Evolutionary conservation across 2,113 vertebrate genomes (phyloP).

Genomic region (Lophochroa leadbeateri): DNA sequence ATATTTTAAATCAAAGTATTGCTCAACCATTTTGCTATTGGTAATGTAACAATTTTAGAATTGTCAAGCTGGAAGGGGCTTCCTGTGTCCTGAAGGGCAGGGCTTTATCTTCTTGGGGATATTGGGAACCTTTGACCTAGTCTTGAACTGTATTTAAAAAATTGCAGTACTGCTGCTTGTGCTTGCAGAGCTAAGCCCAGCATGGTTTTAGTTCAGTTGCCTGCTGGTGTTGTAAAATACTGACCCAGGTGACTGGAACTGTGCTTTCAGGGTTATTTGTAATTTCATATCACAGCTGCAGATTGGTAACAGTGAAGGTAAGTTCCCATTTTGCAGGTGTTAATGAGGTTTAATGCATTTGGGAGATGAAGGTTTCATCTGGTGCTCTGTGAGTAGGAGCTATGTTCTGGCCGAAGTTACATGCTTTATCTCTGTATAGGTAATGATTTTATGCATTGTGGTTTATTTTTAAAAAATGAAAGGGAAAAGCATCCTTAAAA

Average conservation of each 20-base stretch:
- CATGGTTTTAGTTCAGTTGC: not conserved
- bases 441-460: not conserved
- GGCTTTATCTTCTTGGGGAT: not conserved
- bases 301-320: not conserved
- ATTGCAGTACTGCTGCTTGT: not conserved
- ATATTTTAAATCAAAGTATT: not conserved
- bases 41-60: not conserved
- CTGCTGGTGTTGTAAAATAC: constrained; percentile 14
- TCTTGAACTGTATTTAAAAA: not conserved
- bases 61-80: not conserved
- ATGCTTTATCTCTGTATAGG: not conserved
- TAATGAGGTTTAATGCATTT: constrained; percentile 2
- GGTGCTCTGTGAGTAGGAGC: not conserved
- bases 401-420: not conserved
- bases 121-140: not conserved
- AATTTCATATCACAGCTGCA: constrained; percentile 23
- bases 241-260: not conserved
- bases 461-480: not conserved
- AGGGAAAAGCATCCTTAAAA: not conserved
- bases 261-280: not conserved
- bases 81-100: not conserved
- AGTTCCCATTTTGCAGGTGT: constrained; percentile 1
- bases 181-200: not conserved
- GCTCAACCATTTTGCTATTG: not conserved
- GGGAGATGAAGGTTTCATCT: not conserved